A percentile compares a stretch with the other conserved stretches of the same genome.
These are phyloP conservation scores for Leptocoma aspasia DNA, from an alignment of 2,113 vertebrate genomes.

Conservation along the genomic window DNA sequence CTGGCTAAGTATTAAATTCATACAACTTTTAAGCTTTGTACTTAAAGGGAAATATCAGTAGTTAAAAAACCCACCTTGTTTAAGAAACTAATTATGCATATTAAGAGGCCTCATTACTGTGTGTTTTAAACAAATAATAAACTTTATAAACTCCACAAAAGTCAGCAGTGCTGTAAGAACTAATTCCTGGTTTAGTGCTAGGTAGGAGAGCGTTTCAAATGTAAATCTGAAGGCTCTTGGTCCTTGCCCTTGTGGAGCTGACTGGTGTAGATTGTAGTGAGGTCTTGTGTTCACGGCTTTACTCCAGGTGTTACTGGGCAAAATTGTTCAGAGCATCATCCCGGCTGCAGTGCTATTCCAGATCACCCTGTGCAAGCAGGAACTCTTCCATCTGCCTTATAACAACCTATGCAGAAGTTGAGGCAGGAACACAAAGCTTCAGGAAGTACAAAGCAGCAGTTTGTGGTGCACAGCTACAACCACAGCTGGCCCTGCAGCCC, in stretches of 20 bases:
- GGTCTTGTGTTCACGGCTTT: background rate
- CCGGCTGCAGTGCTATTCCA: rapidly evolving
- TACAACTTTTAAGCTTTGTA: background rate
- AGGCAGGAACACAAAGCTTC: background rate
- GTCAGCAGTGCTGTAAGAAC: background rate
- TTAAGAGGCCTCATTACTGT: background rate
- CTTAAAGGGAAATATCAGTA: background rate
- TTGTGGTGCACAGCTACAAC: background rate
- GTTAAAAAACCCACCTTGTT: background rate
- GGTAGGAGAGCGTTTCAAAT: background rate
- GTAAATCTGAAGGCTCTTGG: background rate
- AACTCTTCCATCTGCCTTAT: background rate
- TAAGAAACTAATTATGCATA: background rate
- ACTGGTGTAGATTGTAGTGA: background rate
- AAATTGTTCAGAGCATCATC: background rate
- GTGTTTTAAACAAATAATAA: background rate
- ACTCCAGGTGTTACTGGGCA: background rate
- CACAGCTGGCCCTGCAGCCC: background rate
- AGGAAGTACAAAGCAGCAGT: background rate
- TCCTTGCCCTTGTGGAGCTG: background rate
- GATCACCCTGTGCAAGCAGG: background rate
- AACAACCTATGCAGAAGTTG: background rate
- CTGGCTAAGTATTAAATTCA: background rate
- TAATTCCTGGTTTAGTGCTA: background rate
- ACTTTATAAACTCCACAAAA: background rate